Conservation (phyloP, 2,888 invertebrate species). For the Ichneumoninae sp. region DNA sequence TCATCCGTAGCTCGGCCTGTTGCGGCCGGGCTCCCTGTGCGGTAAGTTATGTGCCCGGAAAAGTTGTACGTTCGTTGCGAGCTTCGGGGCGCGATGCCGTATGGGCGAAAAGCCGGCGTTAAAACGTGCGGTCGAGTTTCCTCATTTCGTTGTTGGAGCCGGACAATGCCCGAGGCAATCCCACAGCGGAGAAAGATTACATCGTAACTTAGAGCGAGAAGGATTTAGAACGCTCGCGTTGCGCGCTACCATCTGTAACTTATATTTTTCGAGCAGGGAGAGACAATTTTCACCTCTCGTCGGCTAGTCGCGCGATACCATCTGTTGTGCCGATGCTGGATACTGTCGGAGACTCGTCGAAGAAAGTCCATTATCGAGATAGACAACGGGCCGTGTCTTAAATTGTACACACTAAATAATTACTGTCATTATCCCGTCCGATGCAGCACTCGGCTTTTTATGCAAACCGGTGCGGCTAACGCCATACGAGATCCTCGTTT, state of each 20-base stretch:
- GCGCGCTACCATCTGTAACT: conserved; percentile 45
- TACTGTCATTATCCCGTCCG: background rate
- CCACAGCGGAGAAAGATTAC: conserved; percentile 60
- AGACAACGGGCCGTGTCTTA: background rate
- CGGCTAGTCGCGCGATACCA: conserved; percentile 42
- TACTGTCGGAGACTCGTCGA: conserved; percentile 6
- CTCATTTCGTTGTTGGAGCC: conserved; percentile 34
- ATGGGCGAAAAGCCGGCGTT: conserved; percentile 27
- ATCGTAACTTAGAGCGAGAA: conserved; percentile 68
- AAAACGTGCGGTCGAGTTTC: conserved; percentile 57
- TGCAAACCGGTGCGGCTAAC: background rate
- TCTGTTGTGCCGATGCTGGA: conserved; percentile 35
- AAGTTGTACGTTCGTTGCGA: conserved; percentile 68
- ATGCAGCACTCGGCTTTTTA: conserved; percentile 15
- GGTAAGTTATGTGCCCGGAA: conserved; percentile 76
- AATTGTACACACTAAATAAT: conserved; percentile 30
- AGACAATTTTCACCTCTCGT: conserved; percentile 56
- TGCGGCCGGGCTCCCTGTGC: conserved; percentile 37
- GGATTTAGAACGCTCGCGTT: conserved; percentile 46
- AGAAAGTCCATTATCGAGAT: conserved; percentile 28
- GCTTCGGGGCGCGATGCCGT: conserved; percentile 8
- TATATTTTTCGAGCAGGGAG: conserved; percentile 17
- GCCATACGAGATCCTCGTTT: conserved; percentile 12
- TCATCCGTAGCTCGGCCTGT: background rate
- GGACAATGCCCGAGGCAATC: conserved; percentile 65